Percentiles rank a stretch among this genome's conserved stretches.
phyloP scores from a whole-genome alignment of 2,888 invertebrate genomes.

The Phragmatobia fuliginosa region DNA sequence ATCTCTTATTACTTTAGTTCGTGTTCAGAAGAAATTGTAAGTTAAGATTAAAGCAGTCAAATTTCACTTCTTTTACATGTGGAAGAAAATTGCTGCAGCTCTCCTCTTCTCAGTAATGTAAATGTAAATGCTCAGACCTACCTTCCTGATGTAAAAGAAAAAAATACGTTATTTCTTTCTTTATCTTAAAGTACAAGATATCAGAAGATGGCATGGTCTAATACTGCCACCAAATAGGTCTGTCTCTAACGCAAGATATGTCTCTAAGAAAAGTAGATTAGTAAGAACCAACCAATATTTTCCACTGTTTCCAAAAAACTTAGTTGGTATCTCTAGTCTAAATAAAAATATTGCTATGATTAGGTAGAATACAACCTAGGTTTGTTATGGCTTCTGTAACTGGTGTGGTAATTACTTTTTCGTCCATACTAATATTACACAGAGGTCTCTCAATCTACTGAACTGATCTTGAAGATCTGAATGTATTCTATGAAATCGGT shows the following conservation, averaged over 20 bases:
- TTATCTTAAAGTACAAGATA: background rate
- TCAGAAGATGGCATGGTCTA: background rate
- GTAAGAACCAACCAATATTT: too few species aligned
- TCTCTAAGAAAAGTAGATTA: too few species aligned
- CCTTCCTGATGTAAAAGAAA: constrained; percentile 1
- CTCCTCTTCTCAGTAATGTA: background rate
- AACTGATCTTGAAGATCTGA: too few species aligned
- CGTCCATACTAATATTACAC: too few species aligned
- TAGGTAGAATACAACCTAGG: background rate
- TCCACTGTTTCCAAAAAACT: too few species aligned
- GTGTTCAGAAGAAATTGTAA: constrained; percentile 1
- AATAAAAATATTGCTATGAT: background rate
- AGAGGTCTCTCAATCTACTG: too few species aligned
- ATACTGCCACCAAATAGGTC: background rate
- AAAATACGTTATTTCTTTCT: background rate
- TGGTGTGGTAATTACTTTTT: background rate
- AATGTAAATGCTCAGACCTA: background rate
- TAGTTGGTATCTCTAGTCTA: background rate
- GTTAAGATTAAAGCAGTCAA: background rate
- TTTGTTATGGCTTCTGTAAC: background rate
- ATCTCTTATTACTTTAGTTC: background rate
- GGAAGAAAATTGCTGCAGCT: background rate
- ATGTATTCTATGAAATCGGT: too few species aligned
- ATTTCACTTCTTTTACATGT: background rate
- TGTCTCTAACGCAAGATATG: background rate